Base-by-base conservation (phyloP, 53 echinoderm and acorn worm genomes). In the Arbacia lixula region DNA sequence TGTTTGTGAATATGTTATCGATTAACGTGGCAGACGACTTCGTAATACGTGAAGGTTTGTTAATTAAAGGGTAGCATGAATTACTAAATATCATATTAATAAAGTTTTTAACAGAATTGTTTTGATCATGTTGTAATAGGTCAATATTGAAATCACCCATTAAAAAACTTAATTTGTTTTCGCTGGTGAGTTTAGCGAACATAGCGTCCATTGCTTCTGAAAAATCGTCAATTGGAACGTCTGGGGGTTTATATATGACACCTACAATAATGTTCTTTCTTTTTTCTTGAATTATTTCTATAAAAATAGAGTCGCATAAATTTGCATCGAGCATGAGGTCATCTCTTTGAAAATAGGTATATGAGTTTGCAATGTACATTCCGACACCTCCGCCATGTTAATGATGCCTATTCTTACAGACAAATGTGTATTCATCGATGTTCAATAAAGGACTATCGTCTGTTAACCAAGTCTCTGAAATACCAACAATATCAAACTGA, bases 11-110 rank as follows among this genome's bases (percentile, higher is more conserved):
- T 36, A 67, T 21, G 12, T 67, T 67, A 39, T 62, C 67, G 0
- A 67, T 67, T 38, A 67, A 38, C 6, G 39, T 67, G 22, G 67
- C 41, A 39, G 67, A 37, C 11, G 67, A 67, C 67, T 67, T 67
- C 67, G 67, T 67, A 39, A 67, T 38, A 12, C 39, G n/a, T 67
- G 37, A 39, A 22, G 67, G 67, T 67, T 67, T 36, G 67, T 67
- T 22, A 16, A 67, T 67, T 20, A 67, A n/a, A 21, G 67, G 41
- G 20, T 38, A 39, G 24, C 36, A 67, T 39, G 67, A 37, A 25
- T 39, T 67, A 38, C 39, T 67, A 5, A 67, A 67, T 39, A 67
- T 3, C 3, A 67, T 17, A 67, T 67, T 38, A 1, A 38, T 9
- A 67, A 67, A 39, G 27, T 62, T 39, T 38, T 38, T 67, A 28